Base-by-base conservation (phyloP, 2,888 invertebrate genomes). In the Plebejus melissa region DNA sequence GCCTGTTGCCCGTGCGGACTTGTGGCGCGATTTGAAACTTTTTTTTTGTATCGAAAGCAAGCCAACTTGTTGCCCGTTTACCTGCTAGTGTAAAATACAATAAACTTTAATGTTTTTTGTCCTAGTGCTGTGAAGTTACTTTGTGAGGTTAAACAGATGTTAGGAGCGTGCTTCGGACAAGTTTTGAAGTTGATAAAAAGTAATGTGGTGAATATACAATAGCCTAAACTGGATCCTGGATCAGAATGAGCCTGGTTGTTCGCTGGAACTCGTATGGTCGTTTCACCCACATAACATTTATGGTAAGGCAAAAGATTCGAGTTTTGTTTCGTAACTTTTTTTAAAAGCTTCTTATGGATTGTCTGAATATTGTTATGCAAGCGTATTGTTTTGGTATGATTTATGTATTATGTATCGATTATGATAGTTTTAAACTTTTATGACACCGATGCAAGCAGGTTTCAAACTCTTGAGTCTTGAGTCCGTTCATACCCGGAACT, bases 261-360 rank as follows among this genome's bases (percentile, higher is more conserved):
- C 83, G 80, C 83, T 82, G 84, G 84, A 87, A 86, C 87, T 82
- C 86, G 87, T 88, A 85, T 88, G 85, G 86, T 82, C 77, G 85
- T 86, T 86, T 91, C 92, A 91, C 90, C 91, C 89, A 92, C 91
- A 87, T 91, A 87, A 82, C 92, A 80, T 93, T 88, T 92, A 93
- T 88, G 93, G 93, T 93, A 91, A 91, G 93, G 84, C 80, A 88
- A 89, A 88, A 90, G 86, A 89, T 90, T 90, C 90, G 83, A 86
- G 88, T 90, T 84, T 86, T 85, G 86, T 90, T 89, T 91, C 90
- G 90, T 91, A 90, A 91, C 86, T 83, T 77, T 78, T 77, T 76
- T 77, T 75, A 71, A 65, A 71, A 54, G 69, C 76, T 75, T 77
- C 77, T 75, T 77, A 69, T 74, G 75, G 65, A 69, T 79, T 75